A percentile compares a stretch with the other conserved stretches of the same genome.
Evolutionary conservation across 2,113 vertebrate genomes (phyloP).

Genomic region (Scopus umbretta): DNA sequence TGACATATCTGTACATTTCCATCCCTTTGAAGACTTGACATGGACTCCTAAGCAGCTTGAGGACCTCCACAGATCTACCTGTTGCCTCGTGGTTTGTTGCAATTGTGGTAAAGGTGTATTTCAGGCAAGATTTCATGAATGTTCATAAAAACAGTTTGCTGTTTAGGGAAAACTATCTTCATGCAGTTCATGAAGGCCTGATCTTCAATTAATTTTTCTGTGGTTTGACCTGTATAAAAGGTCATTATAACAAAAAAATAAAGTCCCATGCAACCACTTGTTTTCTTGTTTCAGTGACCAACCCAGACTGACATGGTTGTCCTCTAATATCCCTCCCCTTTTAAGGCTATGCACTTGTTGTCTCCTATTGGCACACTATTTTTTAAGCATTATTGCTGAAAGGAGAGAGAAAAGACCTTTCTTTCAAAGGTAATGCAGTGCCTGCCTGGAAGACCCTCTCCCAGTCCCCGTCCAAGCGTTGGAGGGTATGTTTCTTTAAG

Average conservation of each 20-base stretch:
- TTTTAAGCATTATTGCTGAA: neutral
- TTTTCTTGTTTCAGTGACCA: neutral
- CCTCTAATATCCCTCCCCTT: neutral
- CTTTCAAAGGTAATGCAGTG: neutral
- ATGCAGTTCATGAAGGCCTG: neutral
- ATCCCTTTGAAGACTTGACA: neutral
- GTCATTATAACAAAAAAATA: neutral
- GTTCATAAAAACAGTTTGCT: neutral
- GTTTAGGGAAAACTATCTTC: neutral
- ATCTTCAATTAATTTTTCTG: neutral
- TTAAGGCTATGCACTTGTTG: neutral
- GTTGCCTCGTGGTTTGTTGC: neutral
- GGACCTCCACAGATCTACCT: neutral
- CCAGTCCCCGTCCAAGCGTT: neutral
- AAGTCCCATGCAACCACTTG: neutral
- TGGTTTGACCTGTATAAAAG: neutral
- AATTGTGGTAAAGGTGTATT: neutral
- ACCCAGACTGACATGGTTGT: neutral
- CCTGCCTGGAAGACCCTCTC: neutral
- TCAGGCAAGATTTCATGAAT: neutral
- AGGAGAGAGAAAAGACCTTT: neutral
- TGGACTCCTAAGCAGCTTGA: neutral
- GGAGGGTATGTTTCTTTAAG: slow-evolving; percentile 48
- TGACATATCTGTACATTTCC: neutral
- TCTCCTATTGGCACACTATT: neutral